Evolutionary conservation across 2,888 invertebrate species (phyloP).

Genomic region (Pandemis heparana): DNA sequence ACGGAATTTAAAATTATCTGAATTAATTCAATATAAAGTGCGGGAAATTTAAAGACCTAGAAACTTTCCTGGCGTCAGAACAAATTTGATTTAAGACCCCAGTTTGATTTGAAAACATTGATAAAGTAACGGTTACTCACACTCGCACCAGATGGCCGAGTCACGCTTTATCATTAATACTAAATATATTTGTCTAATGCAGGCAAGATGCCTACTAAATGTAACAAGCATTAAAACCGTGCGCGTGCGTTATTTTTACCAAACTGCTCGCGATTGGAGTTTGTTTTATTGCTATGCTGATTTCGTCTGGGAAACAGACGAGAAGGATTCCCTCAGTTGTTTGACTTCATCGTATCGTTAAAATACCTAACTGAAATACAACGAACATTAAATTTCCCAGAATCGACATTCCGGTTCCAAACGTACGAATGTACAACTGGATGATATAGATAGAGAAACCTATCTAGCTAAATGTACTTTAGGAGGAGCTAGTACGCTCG

Average conservation of each 20-base stretch:
- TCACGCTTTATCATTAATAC: conserved; percentile 20
- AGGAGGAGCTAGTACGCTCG: not conserved
- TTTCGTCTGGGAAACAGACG: conserved; percentile 25
- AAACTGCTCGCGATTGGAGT: conserved; percentile 19
- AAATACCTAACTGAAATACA: conserved; percentile 12
- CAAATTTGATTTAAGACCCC: not conserved
- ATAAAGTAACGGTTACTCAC: conserved; percentile 9
- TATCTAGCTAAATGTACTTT: not conserved
- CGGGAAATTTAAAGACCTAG: not conserved
- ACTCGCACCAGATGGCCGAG: conserved; percentile 22
- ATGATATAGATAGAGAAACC: not conserved
- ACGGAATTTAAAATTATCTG: not conserved
- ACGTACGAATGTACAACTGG: conserved; percentile 6
- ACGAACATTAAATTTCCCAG: not conserved
- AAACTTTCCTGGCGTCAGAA: not conserved
- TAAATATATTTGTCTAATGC: conserved; percentile 33
- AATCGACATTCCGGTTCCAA: conserved; percentile 3
- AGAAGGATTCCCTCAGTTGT: conserved; percentile 24
- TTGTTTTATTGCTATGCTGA: conserved; percentile 30
- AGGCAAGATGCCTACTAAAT: conserved; percentile 37
- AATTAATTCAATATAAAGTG: not conserved
- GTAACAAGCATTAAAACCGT: conserved; percentile 31
- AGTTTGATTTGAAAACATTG: conserved; percentile 6
- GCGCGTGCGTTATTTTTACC: conserved; percentile 41
- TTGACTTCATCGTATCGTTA: not conserved